Evolutionary conservation across 2,113 vertebrate genomes (phyloP), one percentile per base, ranked within the genome.

Genomic region (Petromus typicus): DNA sequence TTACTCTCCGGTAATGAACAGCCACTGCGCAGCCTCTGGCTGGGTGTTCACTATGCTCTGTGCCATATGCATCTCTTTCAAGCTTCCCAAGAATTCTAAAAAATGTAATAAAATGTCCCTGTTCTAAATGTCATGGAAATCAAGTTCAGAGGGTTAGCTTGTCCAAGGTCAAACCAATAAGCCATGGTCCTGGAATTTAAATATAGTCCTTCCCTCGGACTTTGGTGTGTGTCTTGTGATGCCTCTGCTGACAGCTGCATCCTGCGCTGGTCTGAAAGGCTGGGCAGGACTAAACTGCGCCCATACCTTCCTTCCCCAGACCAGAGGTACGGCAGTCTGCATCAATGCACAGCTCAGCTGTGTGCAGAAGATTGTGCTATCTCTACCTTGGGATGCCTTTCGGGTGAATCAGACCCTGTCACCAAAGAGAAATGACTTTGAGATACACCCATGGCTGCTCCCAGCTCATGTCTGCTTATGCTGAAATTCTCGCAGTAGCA

Each of bases 51-150:
- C 30, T 56, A 32, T 66, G 37, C 63, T 12, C 10, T 88, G 94
- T 69, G 20, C 61, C 7, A 34, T 88, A 20, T 11, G 17, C 27
- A 92, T 37, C n/a, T 82, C 86, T 23, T 71, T 86, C 64, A 88
- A 78, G 18, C 40, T 16, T 92, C 16, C 10, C 25, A 45, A 34
- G 40, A 88, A 88, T 93, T 90, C 57, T 25, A 22, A 94, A 71
- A 91, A 20, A 20, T 78, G n/a, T 87, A 34, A 17, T 59, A 63
- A 88, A 75, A 3, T 64, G 57, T 85, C 13, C 20, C 73, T 92
- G 17, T 82, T 88, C 94, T 73, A 76, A 88, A 91, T 43, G 27
- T 87, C 75, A 87, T 30, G 18, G 56, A 89, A 79, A 79, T 37
- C 7, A 94, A 94, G 10, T 43, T 91, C n/a, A 48, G 8, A 85